Conservation (phyloP, 2,113 vertebrate species). For the Siniperca chuatsi region DNA sequence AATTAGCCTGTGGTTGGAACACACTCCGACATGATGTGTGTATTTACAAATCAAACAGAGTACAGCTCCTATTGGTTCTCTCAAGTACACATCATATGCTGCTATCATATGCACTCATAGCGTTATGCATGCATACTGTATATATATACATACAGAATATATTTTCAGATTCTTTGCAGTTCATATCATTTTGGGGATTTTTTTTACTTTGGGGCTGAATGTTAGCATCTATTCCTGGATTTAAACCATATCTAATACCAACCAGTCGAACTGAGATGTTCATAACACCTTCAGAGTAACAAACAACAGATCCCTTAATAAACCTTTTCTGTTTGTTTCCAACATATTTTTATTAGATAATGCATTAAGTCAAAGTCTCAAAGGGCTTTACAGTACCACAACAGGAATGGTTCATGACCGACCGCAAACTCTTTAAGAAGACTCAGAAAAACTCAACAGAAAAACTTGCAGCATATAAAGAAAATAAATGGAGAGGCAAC, state of each 20-base stretch:
- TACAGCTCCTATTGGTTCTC: slow-evolving; percentile 2
- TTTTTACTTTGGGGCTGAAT: background rate
- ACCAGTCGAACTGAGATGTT: background rate
- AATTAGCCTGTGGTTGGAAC: slow-evolving; percentile 63
- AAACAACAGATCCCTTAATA: background rate
- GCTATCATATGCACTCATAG: background rate
- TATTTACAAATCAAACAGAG: slow-evolving; percentile 28
- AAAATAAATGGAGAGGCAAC: slow-evolving; percentile 3
- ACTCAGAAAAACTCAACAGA: background rate
- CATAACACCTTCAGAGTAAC: background rate
- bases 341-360: background rate
- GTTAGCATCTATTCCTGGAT: background rate
- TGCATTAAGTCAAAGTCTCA: background rate
- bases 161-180: background rate
- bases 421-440: background rate
- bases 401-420: background rate
- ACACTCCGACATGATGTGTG: slow-evolving; percentile 18
- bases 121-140: background rate
- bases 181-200: background rate
- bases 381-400: slow-evolving; percentile 2
- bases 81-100: background rate
- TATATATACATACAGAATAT: background rate
- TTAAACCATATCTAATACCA: background rate
- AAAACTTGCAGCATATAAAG: background rate
- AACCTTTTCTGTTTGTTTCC: background rate